These are phyloP conservation scores for Melolontha melolontha DNA, from an alignment of 2,888 invertebrate species.

Conservation along the genomic window DNA sequence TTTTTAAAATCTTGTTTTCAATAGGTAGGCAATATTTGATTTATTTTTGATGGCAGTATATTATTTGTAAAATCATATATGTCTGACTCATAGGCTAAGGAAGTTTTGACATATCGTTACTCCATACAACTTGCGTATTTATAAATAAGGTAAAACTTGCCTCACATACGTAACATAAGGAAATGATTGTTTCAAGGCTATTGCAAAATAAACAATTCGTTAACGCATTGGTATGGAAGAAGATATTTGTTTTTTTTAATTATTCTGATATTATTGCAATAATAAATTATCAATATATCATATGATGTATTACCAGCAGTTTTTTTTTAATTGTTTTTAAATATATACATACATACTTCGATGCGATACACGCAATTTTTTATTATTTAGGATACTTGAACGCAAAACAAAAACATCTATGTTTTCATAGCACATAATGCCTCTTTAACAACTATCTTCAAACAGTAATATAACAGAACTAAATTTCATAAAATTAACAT, in stretches of 20 bases:
- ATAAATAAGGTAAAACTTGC: constrained; percentile 6
- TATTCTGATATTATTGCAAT: too few species aligned
- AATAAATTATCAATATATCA: too few species aligned
- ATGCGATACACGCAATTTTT: too few species aligned
- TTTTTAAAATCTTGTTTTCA: neutral
- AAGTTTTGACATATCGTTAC: neutral
- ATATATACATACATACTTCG: too few species aligned
- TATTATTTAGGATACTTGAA: too few species aligned
- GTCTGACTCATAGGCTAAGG: too few species aligned
- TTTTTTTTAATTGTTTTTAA: too few species aligned
- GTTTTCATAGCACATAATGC: too few species aligned
- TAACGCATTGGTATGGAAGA: neutral
- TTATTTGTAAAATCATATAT: neutral
- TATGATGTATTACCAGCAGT: too few species aligned
- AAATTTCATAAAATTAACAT: neutral
- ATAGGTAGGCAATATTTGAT: neutral
- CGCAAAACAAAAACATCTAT: too few species aligned
- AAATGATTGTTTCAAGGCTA: constrained; percentile 24
- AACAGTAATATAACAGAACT: neutral
- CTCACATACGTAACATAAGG: constrained; percentile 21
- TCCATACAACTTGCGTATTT: neutral
- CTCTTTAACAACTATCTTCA: too few species aligned
- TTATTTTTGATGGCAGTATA: neutral
- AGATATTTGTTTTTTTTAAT: neutral
- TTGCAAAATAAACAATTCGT: constrained; percentile 8